A percentile compares a stretch with the other conserved stretches of the same genome.
These are phyloP conservation scores for Rutilus rutilus DNA, from an alignment of 2,113 vertebrate genomes.

Conservation along the genomic window DNA sequence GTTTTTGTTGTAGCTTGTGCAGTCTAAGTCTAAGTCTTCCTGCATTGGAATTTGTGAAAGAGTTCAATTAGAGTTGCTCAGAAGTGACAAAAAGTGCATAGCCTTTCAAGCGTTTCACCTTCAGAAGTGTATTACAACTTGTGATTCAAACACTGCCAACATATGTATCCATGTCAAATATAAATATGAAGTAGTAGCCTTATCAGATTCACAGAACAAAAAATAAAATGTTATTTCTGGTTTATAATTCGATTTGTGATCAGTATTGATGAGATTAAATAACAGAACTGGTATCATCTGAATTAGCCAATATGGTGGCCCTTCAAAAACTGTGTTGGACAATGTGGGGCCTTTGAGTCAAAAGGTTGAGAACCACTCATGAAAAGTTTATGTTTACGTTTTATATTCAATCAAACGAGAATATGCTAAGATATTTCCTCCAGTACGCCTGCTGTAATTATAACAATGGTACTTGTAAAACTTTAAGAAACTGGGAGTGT, in stretches of 20 bases:
- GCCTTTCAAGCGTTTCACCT: background rate
- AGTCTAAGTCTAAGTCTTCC: background rate
- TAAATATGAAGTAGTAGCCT: background rate
- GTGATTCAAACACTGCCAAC: background rate
- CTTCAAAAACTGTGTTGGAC: too few relatives aligned
- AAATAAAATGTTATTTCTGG: too few relatives aligned
- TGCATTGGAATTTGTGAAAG: background rate
- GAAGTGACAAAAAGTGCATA: background rate
- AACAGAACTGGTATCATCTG: background rate
- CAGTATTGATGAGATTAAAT: background rate
- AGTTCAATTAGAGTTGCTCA: conserved; percentile 1
- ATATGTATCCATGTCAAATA: background rate
- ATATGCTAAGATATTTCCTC: too few relatives aligned
- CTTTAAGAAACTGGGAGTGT: background rate
- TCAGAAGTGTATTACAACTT: background rate
- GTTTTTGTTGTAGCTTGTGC: background rate
- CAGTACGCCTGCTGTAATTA: background rate
- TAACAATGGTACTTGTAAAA: background rate
- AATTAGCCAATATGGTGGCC: background rate
- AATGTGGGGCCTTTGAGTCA: too few relatives aligned
- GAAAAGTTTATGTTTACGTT: too few relatives aligned
- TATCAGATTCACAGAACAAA: background rate
- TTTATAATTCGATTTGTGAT: background rate
- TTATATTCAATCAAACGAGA: too few relatives aligned
- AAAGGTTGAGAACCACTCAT: too few relatives aligned